phyloP scores from a whole-genome alignment of 2,797 vertebrate species.

The Chaetophractus vellerosus region DNA sequence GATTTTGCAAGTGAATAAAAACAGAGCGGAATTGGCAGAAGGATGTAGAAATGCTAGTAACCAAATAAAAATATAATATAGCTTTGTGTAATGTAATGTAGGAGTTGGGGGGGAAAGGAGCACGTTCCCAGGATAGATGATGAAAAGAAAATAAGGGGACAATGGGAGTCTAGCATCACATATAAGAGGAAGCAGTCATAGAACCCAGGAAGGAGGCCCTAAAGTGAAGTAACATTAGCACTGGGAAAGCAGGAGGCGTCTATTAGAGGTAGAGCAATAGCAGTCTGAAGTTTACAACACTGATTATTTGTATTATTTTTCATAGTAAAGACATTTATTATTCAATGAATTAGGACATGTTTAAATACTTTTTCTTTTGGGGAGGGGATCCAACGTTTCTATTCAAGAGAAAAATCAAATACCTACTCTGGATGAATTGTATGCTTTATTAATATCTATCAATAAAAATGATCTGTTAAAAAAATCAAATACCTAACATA shows the following conservation, averaged over 20 bases:
- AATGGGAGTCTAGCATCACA: neutral
- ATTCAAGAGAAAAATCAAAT: too few relatives aligned
- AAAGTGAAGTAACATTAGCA: neutral
- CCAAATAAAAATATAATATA: neutral
- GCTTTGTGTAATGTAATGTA: neutral
- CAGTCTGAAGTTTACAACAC: neutral
- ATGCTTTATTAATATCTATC: too few relatives aligned
- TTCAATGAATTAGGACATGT: too few relatives aligned
- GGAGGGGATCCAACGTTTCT: too few relatives aligned
- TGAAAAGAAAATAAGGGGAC: neutral
- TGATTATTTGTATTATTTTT: neutral
- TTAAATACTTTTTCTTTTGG: too few relatives aligned
- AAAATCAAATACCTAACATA: too few relatives aligned
- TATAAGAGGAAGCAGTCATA: neutral
- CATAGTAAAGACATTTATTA: too few relatives aligned
- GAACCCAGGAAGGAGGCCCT: neutral
- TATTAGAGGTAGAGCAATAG: neutral
- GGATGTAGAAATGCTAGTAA: neutral
- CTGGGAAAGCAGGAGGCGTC: neutral
- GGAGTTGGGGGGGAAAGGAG: neutral
- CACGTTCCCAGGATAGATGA: neutral
- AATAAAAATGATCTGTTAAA: too few relatives aligned
- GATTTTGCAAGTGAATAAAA: constrained; percentile 19
- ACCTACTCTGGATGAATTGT: too few relatives aligned
- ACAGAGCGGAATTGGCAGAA: neutral